Evolutionary conservation across 2,113 vertebrate species (phyloP).

Genomic region (Trachemys scripta): DNA sequence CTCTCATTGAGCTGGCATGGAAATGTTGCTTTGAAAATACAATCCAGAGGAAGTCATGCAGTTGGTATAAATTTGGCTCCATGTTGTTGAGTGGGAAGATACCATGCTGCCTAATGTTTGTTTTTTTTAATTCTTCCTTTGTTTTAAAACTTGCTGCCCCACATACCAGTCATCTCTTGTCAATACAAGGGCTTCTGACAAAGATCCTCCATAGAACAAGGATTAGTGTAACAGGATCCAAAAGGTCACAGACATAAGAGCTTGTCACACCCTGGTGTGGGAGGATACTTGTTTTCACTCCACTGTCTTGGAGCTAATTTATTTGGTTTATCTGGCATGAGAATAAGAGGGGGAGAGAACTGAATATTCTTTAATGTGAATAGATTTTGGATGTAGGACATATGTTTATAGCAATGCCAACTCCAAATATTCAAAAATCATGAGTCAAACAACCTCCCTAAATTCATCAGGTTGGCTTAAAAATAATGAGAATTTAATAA

Average conservation of each 20-base stretch:
- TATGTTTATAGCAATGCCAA: not conserved
- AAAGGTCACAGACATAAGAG: conserved; percentile 67
- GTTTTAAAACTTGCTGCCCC: not conserved
- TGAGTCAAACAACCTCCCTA: not conserved
- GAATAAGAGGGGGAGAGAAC: not conserved
- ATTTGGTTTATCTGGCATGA: not conserved
- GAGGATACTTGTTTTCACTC: not conserved
- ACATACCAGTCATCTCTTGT: conserved; percentile 32
- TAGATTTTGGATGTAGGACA: not conserved
- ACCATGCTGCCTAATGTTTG: not conserved
- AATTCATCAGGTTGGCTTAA: conserved; percentile 9
- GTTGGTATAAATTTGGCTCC: rapidly evolving
- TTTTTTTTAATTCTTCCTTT: conserved; percentile 17
- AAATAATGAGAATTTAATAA: not conserved
- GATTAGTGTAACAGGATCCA: conserved; percentile 58
- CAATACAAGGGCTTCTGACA: conserved; percentile 35
- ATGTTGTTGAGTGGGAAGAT: not conserved
- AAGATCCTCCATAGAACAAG: conserved; percentile 28
- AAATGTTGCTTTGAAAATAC: not conserved
- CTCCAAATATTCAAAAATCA: conserved; percentile 30
- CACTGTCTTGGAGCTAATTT: not conserved
- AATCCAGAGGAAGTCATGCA: not conserved
- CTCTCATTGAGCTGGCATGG: not conserved
- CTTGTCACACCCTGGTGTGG: not conserved
- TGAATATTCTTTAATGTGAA: not conserved